A percentile compares a stretch with the other conserved stretches of the same genome.
phyloP scores from a whole-genome alignment of 2,113 vertebrate species.

The Hypomesus transpacificus region DNA sequence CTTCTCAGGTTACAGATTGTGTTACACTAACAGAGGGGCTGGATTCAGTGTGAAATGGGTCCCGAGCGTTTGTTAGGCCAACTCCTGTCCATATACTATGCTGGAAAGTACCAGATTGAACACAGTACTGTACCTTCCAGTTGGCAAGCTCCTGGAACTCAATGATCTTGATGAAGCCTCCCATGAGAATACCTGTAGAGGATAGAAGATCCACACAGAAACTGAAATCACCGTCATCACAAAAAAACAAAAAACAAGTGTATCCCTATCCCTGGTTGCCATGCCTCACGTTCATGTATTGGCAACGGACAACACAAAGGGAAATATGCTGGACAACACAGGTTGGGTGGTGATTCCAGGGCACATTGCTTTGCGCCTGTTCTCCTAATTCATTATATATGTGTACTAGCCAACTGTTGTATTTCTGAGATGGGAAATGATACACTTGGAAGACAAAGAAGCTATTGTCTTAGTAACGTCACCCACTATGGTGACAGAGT shows the following conservation, averaged over 20 bases:
- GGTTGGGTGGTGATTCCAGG: too few relatives aligned
- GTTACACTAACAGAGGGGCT: background rate
- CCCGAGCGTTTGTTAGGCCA: background rate
- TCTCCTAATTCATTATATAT: too few relatives aligned
- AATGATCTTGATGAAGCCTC: slow-evolving; percentile 97
- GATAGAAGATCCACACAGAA: slow-evolving; percentile 7
- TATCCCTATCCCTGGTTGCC: too few relatives aligned
- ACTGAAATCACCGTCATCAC: background rate
- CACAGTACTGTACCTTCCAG: slow-evolving; percentile 88
- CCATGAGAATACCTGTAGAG: slow-evolving; percentile 93
- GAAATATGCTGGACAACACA: too few relatives aligned
- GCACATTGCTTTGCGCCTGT: too few relatives aligned
- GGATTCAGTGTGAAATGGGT: too few relatives aligned
- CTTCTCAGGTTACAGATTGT: background rate
- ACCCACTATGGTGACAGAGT: background rate
- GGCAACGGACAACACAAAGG: too few relatives aligned
- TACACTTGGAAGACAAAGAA: background rate
- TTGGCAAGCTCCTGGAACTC: slow-evolving; percentile 96
- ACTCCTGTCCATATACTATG: background rate
- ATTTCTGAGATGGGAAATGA: too few relatives aligned
- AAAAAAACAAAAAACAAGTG: background rate
- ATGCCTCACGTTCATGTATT: too few relatives aligned
- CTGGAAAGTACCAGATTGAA: background rate
- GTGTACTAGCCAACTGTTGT: too few relatives aligned
- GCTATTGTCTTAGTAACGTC: background rate